These are phyloP conservation scores for Nematolebias whitei DNA, from an alignment of 2,113 vertebrate genomes.

Conservation along the genomic window DNA sequence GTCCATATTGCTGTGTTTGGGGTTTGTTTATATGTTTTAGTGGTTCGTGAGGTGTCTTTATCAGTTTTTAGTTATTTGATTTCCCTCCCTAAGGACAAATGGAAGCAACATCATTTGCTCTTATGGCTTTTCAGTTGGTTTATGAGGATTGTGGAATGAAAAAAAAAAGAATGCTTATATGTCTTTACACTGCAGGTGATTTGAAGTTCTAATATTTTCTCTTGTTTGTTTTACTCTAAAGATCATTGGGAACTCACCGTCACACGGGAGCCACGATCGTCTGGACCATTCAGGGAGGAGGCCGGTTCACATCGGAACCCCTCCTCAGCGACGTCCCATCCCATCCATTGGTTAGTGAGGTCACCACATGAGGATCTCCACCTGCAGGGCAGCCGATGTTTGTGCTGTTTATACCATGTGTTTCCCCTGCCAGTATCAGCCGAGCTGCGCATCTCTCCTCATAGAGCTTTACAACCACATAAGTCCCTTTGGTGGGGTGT, in stretches of 20 bases:
- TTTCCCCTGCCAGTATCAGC: conserved; percentile 63
- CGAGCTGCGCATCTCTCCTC: conserved; percentile 66
- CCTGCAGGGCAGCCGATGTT: conserved; percentile 72
- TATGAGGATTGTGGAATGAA: conserved; percentile 55
- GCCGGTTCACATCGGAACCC: conserved; percentile 80
- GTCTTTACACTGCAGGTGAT: not conserved
- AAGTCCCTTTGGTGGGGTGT: conserved; percentile 47
- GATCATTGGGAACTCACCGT: conserved; percentile 91
- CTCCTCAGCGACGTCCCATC: conserved; percentile 84
- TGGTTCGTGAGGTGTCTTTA: conserved; percentile 51
- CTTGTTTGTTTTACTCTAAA: conserved; percentile 78
- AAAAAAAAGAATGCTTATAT: conserved; percentile 18
- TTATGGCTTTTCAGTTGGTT: conserved; percentile 70
- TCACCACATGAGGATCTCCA: conserved; percentile 63
- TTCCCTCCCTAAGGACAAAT: conserved; percentile 73
- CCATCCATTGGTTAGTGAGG: conserved; percentile 94
- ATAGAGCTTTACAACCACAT: conserved; percentile 62
- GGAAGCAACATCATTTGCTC: conserved; percentile 70
- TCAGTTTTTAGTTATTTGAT: conserved; percentile 51
- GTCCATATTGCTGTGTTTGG: conserved; percentile 72
- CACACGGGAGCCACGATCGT: conserved; percentile 84
- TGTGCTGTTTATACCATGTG: conserved; percentile 70
- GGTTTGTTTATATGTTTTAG: conserved; percentile 65
- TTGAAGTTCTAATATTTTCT: conserved; percentile 36
- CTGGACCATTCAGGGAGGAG: conserved; percentile 85